phyloP scores from a whole-genome alignment of 2,113 vertebrate genomes.

The Macquaria australasica region DNA sequence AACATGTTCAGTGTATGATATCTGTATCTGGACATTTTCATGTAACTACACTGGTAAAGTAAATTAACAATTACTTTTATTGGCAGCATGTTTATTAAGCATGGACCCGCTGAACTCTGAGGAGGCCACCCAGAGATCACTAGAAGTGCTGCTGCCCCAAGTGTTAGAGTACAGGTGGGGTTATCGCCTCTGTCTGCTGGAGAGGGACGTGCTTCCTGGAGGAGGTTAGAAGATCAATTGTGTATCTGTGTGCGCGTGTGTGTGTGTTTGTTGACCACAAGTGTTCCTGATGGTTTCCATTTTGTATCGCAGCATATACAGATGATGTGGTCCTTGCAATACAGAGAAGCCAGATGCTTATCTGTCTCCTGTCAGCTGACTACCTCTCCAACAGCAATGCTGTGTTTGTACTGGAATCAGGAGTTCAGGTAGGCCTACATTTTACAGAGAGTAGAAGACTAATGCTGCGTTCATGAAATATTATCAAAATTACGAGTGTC shows the following conservation, averaged over 20 bases:
- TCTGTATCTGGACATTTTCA: neutral
- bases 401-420: conserved; percentile 92
- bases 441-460: neutral
- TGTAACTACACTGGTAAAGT: neutral
- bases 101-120: neutral
- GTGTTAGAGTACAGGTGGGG: conserved; percentile 89
- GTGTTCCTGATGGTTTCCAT: conserved; percentile 6
- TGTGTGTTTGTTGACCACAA: neutral
- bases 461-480: neutral
- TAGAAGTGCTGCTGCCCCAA: conserved; percentile 76
- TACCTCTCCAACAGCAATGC: conserved; percentile 83
- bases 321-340: conserved; percentile 88
- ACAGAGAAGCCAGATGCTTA: conserved; percentile 87
- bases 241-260: neutral
- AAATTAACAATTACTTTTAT: neutral
- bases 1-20: neutral
- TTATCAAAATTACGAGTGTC: neutral
- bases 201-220: conserved; percentile 91
- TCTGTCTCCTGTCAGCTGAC: conserved; percentile 88
- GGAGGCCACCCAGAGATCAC: conserved; percentile 10
- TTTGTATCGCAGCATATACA: conserved; percentile 85
- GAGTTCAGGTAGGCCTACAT: conserved; percentile 77
- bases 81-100: conserved; percentile 13
- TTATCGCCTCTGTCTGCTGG: conserved; percentile 89
- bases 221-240: conserved; percentile 84